phyloP scores from a whole-genome alignment of 2,888 invertebrate genomes.

The Eupsilia transversa region DNA sequence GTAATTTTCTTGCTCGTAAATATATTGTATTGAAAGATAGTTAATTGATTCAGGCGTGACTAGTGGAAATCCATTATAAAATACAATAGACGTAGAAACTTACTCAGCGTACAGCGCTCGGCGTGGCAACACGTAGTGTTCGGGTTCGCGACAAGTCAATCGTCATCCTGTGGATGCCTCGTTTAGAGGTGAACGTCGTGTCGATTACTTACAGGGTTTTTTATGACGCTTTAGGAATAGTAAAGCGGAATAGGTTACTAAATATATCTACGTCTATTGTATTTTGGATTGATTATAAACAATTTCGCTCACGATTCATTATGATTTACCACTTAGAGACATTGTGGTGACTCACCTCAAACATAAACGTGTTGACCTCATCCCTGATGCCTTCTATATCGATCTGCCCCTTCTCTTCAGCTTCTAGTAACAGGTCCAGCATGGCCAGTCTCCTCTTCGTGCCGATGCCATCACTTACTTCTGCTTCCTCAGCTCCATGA shows the following conservation, averaged over 20 bases:
- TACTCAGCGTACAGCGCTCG: no score
- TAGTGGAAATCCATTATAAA: no score
- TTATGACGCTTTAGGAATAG: no score
- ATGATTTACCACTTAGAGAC: not conserved
- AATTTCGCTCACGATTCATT: not conserved
- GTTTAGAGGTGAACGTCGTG: no score
- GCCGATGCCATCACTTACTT: constrained; percentile 56
- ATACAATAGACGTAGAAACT: no score
- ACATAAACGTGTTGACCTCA: constrained; percentile 93
- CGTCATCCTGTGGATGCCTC: no score
- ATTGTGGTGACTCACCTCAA: constrained; percentile 55
- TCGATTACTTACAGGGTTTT: no score
- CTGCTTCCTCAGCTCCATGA: constrained; percentile 31
- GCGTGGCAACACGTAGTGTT: no score
- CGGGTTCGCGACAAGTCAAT: no score
- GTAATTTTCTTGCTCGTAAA: not conserved
- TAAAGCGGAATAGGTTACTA: no score
- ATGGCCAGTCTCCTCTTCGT: constrained; percentile 90
- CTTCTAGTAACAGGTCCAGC: constrained; percentile 92
- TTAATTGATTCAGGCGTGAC: no score
- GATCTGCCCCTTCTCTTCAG: constrained; percentile 89
- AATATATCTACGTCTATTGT: no score
- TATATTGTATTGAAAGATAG: not conserved
- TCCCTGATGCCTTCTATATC: constrained; percentile 92
- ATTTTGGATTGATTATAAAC: not conserved